These are phyloP conservation scores for Himalopsyche anomala DNA, from an alignment of 2,888 invertebrate species.

Conservation along the genomic window DNA sequence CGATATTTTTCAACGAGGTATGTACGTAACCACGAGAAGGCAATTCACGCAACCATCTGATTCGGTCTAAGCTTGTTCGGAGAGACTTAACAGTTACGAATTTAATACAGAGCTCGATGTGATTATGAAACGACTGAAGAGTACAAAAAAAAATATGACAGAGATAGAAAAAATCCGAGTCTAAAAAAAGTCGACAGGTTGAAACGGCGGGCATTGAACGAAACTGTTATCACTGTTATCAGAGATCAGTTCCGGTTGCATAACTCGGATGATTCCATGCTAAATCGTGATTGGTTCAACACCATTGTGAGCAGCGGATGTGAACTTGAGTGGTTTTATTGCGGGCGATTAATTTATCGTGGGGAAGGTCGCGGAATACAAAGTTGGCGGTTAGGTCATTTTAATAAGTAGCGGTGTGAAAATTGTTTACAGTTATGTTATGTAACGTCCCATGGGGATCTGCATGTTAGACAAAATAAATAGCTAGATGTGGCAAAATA, in stretches of 20 bases:
- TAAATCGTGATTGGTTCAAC: background rate
- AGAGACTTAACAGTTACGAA: conserved; percentile 53
- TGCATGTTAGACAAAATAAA: too few species aligned
- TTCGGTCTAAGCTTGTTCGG: too few species aligned
- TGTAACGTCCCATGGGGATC: too few species aligned
- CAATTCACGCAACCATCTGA: too few species aligned
- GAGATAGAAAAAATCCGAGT: conserved; percentile 37
- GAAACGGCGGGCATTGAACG: conserved; percentile 12
- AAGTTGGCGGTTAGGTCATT: background rate
- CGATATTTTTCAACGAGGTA: too few species aligned
- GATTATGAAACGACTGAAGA: conserved; percentile 52
- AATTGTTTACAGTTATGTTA: too few species aligned
- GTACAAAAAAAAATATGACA: conserved; percentile 34
- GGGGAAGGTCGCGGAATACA: conserved; percentile 8
- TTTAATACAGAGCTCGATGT: conserved; percentile 54
- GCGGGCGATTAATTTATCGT: background rate
- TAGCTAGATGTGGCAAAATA: too few species aligned
- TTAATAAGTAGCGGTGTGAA: background rate
- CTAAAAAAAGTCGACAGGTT: conserved; percentile 27
- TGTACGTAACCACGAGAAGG: too few species aligned
- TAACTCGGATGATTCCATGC: background rate
- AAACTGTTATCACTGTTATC: conserved; percentile 35
- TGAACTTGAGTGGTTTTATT: background rate
- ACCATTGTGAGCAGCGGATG: background rate
- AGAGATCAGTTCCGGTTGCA: conserved; percentile 7